Evolutionary conservation across 2,113 vertebrate species (phyloP).

Genomic region (Channa maculata): DNA sequence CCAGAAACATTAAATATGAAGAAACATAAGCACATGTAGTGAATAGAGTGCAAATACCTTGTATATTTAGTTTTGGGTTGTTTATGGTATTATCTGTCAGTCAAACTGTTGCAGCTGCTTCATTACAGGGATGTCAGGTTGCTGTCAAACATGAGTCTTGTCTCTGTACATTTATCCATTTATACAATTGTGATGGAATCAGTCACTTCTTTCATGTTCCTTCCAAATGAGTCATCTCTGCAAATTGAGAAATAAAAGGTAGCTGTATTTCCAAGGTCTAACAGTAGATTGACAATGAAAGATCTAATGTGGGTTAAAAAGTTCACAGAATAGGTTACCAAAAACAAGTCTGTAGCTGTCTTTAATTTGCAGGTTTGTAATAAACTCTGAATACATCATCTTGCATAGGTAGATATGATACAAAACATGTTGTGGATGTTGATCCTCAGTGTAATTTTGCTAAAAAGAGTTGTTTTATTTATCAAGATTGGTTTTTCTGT

Average conservation of each 20-base stretch:
- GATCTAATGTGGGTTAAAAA: constrained; percentile 22
- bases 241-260: constrained; percentile 32
- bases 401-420: constrained; percentile 26
- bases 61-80: constrained; percentile 56
- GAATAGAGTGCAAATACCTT: constrained; percentile 43
- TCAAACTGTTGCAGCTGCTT: constrained; percentile 54
- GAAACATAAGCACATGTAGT: constrained; percentile 34
- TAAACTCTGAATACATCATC: constrained; percentile 4
- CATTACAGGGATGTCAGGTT: constrained; percentile 54
- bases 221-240: constrained; percentile 54
- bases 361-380: constrained; percentile 12
- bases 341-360: constrained; percentile 1
- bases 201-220: constrained; percentile 43
- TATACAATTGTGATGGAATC: constrained; percentile 50
- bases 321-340: not conserved
- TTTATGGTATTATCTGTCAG: constrained; percentile 52
- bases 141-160: constrained; percentile 54
- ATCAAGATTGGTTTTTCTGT: constrained; percentile 16
- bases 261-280: constrained; percentile 19
- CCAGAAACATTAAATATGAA: constrained; percentile 26
- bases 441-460: constrained; percentile 31
- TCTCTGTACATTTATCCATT: constrained; percentile 56
- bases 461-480: constrained; percentile 12
- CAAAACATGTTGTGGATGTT: constrained; percentile 38
- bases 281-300: constrained; percentile 19